Evolutionary conservation across 2,113 vertebrate genomes (phyloP), one percentile per base, ranked within the genome.

Genomic region (Ramphastos sulfuratus): DNA sequence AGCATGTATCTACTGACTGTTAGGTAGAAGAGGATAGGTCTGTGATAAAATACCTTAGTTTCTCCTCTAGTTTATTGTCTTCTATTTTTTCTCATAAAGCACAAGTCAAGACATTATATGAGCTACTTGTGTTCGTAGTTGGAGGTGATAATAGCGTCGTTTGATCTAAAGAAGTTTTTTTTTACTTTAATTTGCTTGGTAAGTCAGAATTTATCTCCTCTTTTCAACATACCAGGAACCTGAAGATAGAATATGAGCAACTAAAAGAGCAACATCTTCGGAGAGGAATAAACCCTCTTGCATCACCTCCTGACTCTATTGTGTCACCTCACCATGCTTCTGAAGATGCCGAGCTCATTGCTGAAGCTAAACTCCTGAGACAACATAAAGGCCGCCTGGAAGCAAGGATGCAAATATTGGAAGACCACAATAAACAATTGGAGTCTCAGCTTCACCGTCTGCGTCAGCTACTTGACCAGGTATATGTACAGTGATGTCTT

Each of bases 391-490:
- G 99, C 19, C 98, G 98, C 5, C 97, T 99, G 85, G 99, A 99
- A 96, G 99, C 98, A 4, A 98, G 99, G 95, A 99, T 99, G 99
- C 99, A 99, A 95, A 99, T 99, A 91, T 86, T 99, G 92, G 99
- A 99, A 98, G 99, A 99, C 93, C 99, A 99, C 96, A 99, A 99
- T 95, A 99, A 99, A 71, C 99, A 99, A 63, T 31, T 99, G 96
- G 99, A 99, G 97, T 99, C 99, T 48, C 99, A 99, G 97, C 98
- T 99, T 42, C 98, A 98, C 74, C 98, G 99, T 39, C 98, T 99
- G 31, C 97, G 99, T 50, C 98, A 99, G 96, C 98, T 99, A 5
- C 98, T 99, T 61, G 99, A 99, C 93, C 99, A 99, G 99, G 99
- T 99, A 96, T 20, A n/a, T 44, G 20, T 12, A 23, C 16, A 3